A percentile compares a stretch with the other conserved stretches of the same genome.
Conservation (phyloP, 30 jellyfish, hydroid and myxozoan genomes). For the Pelagia noctiluca region DNA sequence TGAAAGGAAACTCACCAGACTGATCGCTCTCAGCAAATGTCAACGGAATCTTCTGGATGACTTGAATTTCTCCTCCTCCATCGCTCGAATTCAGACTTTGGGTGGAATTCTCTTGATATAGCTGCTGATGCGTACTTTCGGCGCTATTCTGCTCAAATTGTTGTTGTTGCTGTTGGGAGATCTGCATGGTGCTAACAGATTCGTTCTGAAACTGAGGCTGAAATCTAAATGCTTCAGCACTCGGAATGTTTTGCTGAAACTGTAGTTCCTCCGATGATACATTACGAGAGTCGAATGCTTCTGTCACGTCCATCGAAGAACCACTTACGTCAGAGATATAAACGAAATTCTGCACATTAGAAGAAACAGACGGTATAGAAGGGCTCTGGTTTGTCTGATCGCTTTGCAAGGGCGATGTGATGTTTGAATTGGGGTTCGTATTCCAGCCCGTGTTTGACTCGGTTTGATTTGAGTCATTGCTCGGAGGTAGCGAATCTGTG, state of each 20-base stretch:
- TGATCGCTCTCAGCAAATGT: neutral
- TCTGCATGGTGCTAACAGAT: no score
- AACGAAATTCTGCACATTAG: neutral
- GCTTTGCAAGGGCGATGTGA: neutral
- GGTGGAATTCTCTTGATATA: no score
- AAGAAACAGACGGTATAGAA: no score
- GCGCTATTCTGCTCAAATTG: no score
- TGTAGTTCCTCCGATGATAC: neutral
- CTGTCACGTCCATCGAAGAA: slow-evolving; percentile 3
- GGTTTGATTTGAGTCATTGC: no score
- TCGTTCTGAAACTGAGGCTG: no score
- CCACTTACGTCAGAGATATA: neutral
- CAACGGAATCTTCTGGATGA: neutral
- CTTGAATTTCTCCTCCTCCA: no score
- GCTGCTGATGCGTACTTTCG: no score
- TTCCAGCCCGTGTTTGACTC: neutral
- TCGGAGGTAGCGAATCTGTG: no score
- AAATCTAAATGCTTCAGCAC: neutral
- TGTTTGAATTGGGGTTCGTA: neutral
- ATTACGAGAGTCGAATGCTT: neutral
- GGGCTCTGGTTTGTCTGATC: neutral
- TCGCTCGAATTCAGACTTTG: no score
- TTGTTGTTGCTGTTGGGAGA: no score
- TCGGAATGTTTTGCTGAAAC: neutral
- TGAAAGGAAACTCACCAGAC: slow-evolving; percentile 3